phyloP scores from a whole-genome alignment of 1,140 invertebrate species.

The Xylocopa sonorina region DNA sequence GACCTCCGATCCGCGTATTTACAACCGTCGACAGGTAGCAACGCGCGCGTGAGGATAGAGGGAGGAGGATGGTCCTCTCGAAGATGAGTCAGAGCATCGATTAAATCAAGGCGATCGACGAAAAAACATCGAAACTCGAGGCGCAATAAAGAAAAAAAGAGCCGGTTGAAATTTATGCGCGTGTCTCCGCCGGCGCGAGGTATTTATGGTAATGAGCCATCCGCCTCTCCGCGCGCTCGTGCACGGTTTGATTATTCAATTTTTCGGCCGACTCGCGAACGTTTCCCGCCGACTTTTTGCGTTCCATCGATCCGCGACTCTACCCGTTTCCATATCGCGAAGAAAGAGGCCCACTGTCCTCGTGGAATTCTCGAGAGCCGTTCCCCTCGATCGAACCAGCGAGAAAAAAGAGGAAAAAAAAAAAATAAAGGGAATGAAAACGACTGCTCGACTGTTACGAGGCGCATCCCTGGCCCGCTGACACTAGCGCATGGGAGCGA shows the following conservation, averaged over 20 bases:
- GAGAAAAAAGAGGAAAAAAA: background rate
- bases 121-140: background rate
- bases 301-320: background rate
- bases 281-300: background rate
- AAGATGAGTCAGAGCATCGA: background rate
- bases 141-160: background rate
- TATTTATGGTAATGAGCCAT: constrained; percentile 29
- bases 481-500: constrained; percentile 5
- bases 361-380: background rate
- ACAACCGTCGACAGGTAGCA: background rate
- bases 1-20: background rate
- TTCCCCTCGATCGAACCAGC: background rate
- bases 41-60: no score
- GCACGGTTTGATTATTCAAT: constrained; percentile 25
- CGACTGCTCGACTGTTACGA: constrained; percentile 1
- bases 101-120: background rate
- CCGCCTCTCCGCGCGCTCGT: background rate
- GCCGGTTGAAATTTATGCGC: constrained; percentile 15
- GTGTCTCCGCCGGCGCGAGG: background rate
- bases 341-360: constrained; percentile 26
- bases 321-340: background rate
- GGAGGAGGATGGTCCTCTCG: background rate
- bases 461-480: constrained; percentile 1
- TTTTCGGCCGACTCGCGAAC: background rate
- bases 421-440: background rate